Conservation (phyloP, 2,113 vertebrate species). For the Anarrhichthys ocellatus region DNA sequence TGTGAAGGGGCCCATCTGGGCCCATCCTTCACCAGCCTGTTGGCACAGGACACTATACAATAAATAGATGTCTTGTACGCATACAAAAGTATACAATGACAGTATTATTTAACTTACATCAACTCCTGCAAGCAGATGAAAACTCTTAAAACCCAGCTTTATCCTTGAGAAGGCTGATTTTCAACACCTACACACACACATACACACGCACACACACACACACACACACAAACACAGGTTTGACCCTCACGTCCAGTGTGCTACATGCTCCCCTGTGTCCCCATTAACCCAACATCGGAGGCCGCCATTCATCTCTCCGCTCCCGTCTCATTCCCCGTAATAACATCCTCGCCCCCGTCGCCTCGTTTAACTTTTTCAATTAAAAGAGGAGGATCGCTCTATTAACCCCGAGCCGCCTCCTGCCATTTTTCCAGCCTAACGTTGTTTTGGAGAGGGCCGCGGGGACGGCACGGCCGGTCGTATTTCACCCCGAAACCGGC, state of each 20-base stretch:
- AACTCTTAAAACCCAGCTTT: conserved; percentile 6
- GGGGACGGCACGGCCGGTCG: conserved; percentile 36
- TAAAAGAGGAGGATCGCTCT: conserved; percentile 75
- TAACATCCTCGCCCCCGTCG: conserved; percentile 60
- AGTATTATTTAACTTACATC: not conserved
- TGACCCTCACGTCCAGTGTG: conserved; percentile 58
- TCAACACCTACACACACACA: conserved; percentile 5
- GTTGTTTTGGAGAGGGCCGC: conserved; percentile 67
- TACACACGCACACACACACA: not conserved
- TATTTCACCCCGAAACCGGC: conserved; percentile 55
- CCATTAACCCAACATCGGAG: conserved; percentile 73
- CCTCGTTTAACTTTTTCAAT: conserved; percentile 79
- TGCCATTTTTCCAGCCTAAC: conserved; percentile 64
- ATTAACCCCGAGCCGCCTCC: conserved; percentile 71
- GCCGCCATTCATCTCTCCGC: conserved; percentile 65
- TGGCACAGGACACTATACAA: not conserved
- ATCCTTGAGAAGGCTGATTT: conserved; percentile 17
- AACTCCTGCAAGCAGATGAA: not conserved
- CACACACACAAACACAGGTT: not conserved
- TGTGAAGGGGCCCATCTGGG: not conserved
- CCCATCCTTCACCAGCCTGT: not conserved
- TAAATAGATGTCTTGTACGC: not conserved
- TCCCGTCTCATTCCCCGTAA: conserved; percentile 56
- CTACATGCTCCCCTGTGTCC: conserved; percentile 58
- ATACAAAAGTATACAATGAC: not conserved